Conservation (phyloP, 2,113 vertebrate genomes). For the Parus major region DNA sequence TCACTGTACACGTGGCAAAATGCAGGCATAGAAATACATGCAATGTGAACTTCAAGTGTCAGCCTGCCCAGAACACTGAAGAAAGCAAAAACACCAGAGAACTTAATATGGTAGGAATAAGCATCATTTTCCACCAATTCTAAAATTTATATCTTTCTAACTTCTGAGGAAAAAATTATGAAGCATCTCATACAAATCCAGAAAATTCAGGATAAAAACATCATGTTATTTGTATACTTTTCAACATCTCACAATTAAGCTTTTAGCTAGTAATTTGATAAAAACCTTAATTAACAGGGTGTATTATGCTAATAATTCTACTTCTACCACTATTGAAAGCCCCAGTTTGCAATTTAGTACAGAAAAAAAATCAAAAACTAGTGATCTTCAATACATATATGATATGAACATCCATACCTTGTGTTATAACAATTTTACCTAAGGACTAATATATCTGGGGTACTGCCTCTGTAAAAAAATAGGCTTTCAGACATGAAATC, state of each 20-base stretch:
- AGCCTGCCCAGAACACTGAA: background rate
- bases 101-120: background rate
- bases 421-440: background rate
- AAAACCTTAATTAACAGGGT: background rate
- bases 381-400: background rate
- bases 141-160: background rate
- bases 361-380: background rate
- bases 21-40: background rate
- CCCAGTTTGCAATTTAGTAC: background rate
- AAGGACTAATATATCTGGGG: background rate
- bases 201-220: background rate
- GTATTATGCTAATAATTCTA: background rate
- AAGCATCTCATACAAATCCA: background rate
- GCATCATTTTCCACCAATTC: background rate
- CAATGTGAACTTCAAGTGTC: background rate
- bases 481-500: background rate
- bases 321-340: background rate
- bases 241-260: background rate
- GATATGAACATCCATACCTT: background rate
- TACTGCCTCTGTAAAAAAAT: background rate
- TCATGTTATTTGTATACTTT: background rate
- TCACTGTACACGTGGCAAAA: background rate
- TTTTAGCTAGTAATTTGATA: background rate
- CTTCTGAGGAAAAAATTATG: background rate
- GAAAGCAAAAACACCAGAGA: background rate